Base-by-base conservation (phyloP, 2,113 vertebrate genomes). In the Hyaena hyaena region DNA sequence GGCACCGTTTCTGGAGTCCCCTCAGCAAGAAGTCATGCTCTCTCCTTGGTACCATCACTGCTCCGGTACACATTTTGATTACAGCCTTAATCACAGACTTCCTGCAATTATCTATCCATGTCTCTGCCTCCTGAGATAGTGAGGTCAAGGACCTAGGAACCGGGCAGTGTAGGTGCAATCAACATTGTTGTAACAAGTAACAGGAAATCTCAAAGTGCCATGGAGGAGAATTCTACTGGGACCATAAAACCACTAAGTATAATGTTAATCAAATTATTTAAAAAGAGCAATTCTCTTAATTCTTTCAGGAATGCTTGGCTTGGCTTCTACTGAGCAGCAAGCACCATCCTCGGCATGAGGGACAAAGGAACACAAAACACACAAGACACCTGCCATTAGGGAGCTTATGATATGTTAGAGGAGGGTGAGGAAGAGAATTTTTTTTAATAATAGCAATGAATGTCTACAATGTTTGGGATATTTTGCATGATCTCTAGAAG, bases 41-140 rank as follows among this genome's bases (percentile, higher is more conserved):
- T 92, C 53, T 58, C 61, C 95, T 69, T 45, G 28, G 68, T 89
- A 33, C 48, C 79, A 93, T 5, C 55, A 6, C 26, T 14, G n/a
- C 33, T n/a, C 61, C 94, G 76, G 66, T 55, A 95, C 83, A 74
- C 53, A 76, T 55, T 50, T 96, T 80, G 90, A 88, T 95, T 81
- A 45, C 21, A 76, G 55, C 73, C 17, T 33, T 66, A 81, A 89
- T 73, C 66, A 74, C 23, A 68, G 53, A 71, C 63, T 26, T 26
- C 45, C 33, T 33, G 74, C 71, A 88, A 43, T 63, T 85, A 48
- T n/a, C 83, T 86, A 17, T 63, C 90, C 53, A 35, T 5, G 1
- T 68, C 55, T 69, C 88, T 61, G 21, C 48, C 48, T 82, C 61
- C 53, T 58, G 33, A 91, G 81, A 95, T 4, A 80, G 45, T 23